Evolutionary conservation across 2,888 invertebrate genomes (phyloP), one percentile per base, ranked within the genome.

Genomic region (Synergus itoensis): DNA sequence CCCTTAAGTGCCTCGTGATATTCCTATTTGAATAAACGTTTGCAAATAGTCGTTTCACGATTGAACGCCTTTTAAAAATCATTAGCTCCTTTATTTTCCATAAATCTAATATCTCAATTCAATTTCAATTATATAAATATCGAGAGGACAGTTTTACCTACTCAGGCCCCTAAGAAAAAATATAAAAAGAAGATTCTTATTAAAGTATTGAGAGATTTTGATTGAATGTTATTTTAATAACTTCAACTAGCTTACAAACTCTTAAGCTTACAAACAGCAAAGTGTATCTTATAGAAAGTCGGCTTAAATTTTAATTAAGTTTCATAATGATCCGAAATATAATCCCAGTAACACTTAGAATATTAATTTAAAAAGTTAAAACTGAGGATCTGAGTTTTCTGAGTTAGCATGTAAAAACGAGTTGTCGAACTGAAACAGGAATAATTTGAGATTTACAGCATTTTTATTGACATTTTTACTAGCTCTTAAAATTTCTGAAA

Each of bases 1-100:
- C 73, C n/a, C 73, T 73, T 53, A 73, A 73, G n/a, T 53, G n/a
- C 40, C 73, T 73, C 36, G 16, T 36, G 36, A 73, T 73, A 73
- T 73, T 53, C 53, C 48, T 1, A 73, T 21, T 73, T 48, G 48
- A 73, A 48, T 73, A 73, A 73, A 73, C 48, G 73, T 53, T 67
- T 41, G 45, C 53, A 73, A 53, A 48, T 53, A 73, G 28, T 73
- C 14, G 53, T 73, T 73, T 40, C 73, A 73, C 53, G 73, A 73
- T 53, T 73, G 48, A 36, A 73, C 53, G 53, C 53, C 73, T 73
- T 48, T 73, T 73, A 36, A 9, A 69, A 73, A n/a, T 53, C 36
- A 73, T 73, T 53, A 53, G 9, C 73, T 28, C 7, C 67, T 14
- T 43, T 18, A 21, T 41, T 43, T 60, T 60, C 12, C 1, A 60